Percentiles rank a stretch among this genome's conserved stretches.
Evolutionary conservation across 2,888 invertebrate genomes (phyloP).

Genomic region (Ichneumoninae sp.): DNA sequence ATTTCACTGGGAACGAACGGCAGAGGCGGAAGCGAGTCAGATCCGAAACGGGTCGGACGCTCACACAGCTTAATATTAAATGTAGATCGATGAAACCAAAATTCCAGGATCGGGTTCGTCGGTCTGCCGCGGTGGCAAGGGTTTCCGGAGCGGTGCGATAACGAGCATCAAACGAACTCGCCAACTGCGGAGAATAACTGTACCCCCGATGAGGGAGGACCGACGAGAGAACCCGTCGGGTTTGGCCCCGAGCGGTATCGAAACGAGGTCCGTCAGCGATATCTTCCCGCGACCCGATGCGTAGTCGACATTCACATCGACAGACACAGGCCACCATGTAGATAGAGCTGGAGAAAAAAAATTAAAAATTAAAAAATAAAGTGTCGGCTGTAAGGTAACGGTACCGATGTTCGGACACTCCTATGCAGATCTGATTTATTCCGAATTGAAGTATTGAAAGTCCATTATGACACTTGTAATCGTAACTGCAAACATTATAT

Average conservation of each 20-base stretch:
- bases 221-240: background rate
- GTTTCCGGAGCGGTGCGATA: slow-evolving; percentile 8
- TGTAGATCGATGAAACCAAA: slow-evolving; percentile 32
- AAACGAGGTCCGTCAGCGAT: slow-evolving; percentile 14
- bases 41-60: background rate
- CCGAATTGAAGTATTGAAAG: too few species aligned
- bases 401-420: too few species aligned
- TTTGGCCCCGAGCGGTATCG: background rate
- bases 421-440: too few species aligned
- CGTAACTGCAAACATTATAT: too few species aligned
- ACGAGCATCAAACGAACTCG: slow-evolving; percentile 30
- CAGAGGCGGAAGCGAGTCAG: slow-evolving; percentile 20
- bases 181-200: slow-evolving; percentile 20
- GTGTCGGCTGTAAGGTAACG: background rate
- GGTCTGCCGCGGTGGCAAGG: background rate
- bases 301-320: background rate
- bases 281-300: background rate
- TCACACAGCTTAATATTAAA: slow-evolving; percentile 29
- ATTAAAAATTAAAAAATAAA: background rate
- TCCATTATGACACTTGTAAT: too few species aligned
- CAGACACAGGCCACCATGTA: background rate
- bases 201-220: background rate
- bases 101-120: background rate
- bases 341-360: background rate
- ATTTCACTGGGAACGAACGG: slow-evolving; percentile 18